Conservation (phyloP, 1,140 invertebrate genomes). For the Caenorhabditis briggsae region DNA sequence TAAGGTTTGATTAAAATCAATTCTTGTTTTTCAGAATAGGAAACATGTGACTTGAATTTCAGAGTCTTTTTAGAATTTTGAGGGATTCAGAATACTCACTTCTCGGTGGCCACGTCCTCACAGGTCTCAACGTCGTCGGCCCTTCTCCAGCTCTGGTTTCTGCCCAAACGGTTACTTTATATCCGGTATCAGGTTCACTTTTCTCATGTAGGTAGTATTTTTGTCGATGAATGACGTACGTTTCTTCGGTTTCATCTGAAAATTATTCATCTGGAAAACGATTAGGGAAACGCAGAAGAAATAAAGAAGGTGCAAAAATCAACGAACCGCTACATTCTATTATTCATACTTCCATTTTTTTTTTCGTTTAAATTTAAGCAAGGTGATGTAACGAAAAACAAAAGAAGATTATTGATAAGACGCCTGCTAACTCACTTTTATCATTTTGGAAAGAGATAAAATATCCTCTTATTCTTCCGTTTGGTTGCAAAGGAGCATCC, state of each 20-base stretch:
- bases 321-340: background rate
- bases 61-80: background rate
- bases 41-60: background rate
- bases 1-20: constrained; percentile 57
- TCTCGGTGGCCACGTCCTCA: constrained; percentile 73
- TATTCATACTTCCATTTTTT: background rate
- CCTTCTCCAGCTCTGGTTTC: constrained; percentile 77
- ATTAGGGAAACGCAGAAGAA: background rate
- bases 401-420: background rate
- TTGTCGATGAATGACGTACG: constrained; percentile 75
- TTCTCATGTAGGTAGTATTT: constrained; percentile 73
- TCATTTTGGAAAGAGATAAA: constrained; percentile 75
- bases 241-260: constrained; percentile 73
- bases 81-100: constrained; percentile 56
- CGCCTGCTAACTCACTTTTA: constrained; percentile 35
- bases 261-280: background rate
- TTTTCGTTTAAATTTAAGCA: background rate
- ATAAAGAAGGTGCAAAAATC: background rate
- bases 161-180: constrained; percentile 75
- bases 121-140: constrained; percentile 66
- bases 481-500: constrained; percentile 72
- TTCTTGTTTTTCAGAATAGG: constrained; percentile 55
- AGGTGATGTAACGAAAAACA: background rate
- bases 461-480: constrained; percentile 76
- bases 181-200: constrained; percentile 71